These are phyloP conservation scores for Quiscalus mexicanus DNA, from an alignment of 2,113 vertebrate species.

Conservation along the genomic window DNA sequence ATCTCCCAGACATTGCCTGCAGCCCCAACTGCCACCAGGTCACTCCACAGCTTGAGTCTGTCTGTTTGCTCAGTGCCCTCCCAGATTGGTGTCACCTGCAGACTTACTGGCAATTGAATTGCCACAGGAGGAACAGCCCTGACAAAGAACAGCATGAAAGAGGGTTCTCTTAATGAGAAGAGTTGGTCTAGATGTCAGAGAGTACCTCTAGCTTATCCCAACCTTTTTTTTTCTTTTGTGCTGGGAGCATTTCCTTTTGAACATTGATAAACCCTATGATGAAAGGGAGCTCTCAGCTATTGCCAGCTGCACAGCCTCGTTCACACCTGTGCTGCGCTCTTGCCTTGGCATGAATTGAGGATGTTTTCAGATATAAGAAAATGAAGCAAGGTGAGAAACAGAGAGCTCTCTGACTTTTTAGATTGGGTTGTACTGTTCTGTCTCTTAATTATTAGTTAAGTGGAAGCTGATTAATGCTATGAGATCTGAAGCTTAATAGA, in stretches of 20 bases:
- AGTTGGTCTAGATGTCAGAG: background rate
- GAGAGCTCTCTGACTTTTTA: background rate
- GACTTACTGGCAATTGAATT: background rate
- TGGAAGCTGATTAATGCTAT: conserved; percentile 18
- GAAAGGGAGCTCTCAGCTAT: background rate
- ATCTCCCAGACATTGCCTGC: background rate
- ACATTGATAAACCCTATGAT: background rate
- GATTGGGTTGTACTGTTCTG: background rate
- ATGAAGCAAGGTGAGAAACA: background rate
- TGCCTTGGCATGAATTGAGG: background rate
- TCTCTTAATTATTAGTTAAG: conserved; percentile 44
- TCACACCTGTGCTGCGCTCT: background rate
- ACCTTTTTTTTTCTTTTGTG: background rate
- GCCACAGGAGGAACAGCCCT: background rate
- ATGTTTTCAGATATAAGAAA: background rate
- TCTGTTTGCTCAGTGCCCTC: background rate
- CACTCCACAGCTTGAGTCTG: background rate
- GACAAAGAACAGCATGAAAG: background rate
- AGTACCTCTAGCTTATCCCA: background rate
- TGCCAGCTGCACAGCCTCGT: background rate
- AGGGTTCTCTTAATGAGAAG: background rate
- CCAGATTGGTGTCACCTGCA: background rate
- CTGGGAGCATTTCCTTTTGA: background rate
- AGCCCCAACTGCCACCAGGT: background rate
- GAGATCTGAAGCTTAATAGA: conserved; percentile 20